Conservation (phyloP, 2,888 invertebrate genomes). For the Caradrina clavipalpis region DNA sequence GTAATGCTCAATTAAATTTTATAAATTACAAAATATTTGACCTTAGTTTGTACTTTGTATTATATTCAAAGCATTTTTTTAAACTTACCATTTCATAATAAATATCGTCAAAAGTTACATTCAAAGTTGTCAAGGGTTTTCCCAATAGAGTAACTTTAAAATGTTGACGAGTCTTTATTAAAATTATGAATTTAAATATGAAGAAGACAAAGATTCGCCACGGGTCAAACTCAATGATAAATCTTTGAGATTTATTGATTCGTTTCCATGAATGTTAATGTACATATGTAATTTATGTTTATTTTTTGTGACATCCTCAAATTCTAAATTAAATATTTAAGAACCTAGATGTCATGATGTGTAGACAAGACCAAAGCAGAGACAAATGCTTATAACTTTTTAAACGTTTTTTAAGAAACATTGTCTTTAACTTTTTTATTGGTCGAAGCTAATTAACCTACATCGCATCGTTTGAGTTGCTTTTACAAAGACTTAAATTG, state of each 20-base stretch:
- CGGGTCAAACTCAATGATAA: slow-evolving; percentile 42
- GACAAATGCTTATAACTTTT: background rate
- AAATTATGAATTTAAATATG: slow-evolving; percentile 40
- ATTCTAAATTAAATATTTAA: background rate
- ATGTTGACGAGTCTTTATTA: slow-evolving; percentile 27
- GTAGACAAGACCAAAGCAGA: background rate
- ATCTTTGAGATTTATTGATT: slow-evolving; percentile 49
- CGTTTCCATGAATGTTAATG: slow-evolving; percentile 24
- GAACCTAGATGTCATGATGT: slow-evolving; percentile 1
- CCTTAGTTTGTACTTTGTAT: background rate
- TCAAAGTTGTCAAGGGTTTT: slow-evolving; percentile 24
- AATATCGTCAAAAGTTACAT: background rate
- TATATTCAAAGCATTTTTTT: no score
- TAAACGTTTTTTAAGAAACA: background rate
- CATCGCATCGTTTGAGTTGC: background rate
- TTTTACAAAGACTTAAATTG: background rate
- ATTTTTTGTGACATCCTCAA: background rate
- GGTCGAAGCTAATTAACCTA: background rate
- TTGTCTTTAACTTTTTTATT: background rate
- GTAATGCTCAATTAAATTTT: background rate
- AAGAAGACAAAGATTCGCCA: slow-evolving; percentile 25
- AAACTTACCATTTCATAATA: background rate
- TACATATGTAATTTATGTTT: slow-evolving; percentile 16
- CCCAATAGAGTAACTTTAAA: slow-evolving; percentile 4
- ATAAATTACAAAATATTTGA: background rate